Evolutionary conservation across 2,888 invertebrate species (phyloP), one percentile per base, ranked within the genome.

Genomic region (Orthosia incerta): DNA sequence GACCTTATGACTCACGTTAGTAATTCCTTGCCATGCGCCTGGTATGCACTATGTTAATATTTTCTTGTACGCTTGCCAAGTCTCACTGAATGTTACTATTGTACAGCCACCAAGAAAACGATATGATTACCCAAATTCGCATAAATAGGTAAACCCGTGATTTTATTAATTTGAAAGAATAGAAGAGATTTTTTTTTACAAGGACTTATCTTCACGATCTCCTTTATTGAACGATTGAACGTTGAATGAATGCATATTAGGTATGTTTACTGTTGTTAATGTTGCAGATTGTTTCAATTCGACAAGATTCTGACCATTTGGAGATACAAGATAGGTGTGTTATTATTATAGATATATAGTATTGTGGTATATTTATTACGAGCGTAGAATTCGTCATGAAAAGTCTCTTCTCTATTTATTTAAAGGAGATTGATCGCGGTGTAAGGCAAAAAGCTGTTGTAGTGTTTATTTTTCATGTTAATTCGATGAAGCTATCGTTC

Each of bases 1-100:
- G 66, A 64, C 76, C 76, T 75, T 76, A 76, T 83, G 73, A 86
- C n/a, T 86, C 77, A 79, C 64, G 59, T 57, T 71, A 64, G 61
- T 72, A 63, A 74, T 83, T 83, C 78, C 81, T 71, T 79, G 64
- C 81, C 69, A 79, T 74, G 71, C 79, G 78, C 77, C 62, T 67
- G 84, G 86, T 84, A 85, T 85, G 87, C 88, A 88, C 80, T 79
- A 70, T 83, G 82, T 88, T 87, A 87, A 87, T 88, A 87, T 86
- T 87, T 87, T 88, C 85, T 88, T 88, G 88, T 88, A 84, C 81
- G 73, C 57, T 84, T 88, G 88, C 88, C 88, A 88, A 88, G 73
- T 80, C 76, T 83, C 59, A 80, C 79, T 64, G 82, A 70, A 82
- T 80, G 76, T 81, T 77, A 83, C 82, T 80, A 75, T 79, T 75